Conservation (phyloP, 2,888 invertebrate genomes). For the Drosophila algonquin region DNA sequence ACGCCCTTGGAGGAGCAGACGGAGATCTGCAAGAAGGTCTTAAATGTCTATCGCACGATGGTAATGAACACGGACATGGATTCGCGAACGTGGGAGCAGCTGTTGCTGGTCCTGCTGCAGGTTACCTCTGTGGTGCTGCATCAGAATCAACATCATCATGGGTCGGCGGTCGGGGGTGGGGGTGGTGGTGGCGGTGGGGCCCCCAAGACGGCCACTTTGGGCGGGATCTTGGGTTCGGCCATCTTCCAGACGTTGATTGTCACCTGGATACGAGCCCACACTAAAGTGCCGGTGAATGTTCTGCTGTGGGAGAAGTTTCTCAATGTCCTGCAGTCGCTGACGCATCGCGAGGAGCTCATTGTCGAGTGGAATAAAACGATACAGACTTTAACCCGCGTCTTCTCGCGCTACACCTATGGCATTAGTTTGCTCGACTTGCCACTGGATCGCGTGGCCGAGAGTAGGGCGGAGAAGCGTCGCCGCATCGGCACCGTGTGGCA, state of each 20-base stretch:
- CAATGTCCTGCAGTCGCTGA: conserved; percentile 92
- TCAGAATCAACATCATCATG: conserved; percentile 85
- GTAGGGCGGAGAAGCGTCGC: conserved; percentile 88
- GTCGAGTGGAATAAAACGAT: conserved; percentile 99
- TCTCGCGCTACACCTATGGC: conserved; percentile 97
- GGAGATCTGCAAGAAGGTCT: conserved; percentile 96
- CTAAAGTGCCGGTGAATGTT: conserved; percentile 94
- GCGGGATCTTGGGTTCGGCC: conserved; percentile 92
- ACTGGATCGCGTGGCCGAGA: conserved; percentile 90
- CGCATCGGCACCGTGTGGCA: conserved; percentile 85
- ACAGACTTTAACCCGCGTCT: conserved; percentile 96
- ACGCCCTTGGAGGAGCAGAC: conserved; percentile 95
- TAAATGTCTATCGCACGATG: conserved; percentile 98
- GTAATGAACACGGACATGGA: conserved; percentile 98
- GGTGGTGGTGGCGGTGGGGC: conserved; percentile 78
- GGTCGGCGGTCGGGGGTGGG: conserved; percentile 85
- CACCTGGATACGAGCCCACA: conserved; percentile 98
- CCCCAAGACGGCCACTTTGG: conserved; percentile 87
- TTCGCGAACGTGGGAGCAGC: conserved; percentile 95
- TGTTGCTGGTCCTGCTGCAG: conserved; percentile 93
- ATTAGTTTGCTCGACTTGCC: conserved; percentile 95
- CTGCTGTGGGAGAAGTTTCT: conserved; percentile 97
- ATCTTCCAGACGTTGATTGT: conserved; percentile 97
- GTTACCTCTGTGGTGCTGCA: conserved; percentile 95
- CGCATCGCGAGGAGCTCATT: conserved; percentile 96